Evolutionary conservation across 2,113 vertebrate genomes (phyloP).

Genomic region (Cichladusa arquata): DNA sequence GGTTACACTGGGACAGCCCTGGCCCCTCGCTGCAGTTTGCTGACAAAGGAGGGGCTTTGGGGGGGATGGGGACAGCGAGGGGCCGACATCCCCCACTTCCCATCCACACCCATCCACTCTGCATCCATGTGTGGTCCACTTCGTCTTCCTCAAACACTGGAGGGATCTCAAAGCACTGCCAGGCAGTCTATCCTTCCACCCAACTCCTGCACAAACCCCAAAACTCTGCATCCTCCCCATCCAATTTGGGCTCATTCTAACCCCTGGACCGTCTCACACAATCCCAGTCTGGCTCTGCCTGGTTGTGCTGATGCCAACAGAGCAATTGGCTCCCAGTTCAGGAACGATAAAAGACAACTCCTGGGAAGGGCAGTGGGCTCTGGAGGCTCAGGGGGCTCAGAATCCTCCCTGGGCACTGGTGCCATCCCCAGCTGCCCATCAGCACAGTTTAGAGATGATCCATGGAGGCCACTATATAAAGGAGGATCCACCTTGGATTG

Average conservation of each 20-base stretch:
- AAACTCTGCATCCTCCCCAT: neutral
- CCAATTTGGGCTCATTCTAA: accelerated
- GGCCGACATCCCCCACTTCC: accelerated
- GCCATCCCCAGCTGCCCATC: neutral
- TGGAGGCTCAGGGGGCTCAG: accelerated
- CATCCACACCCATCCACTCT: accelerated
- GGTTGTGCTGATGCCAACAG: neutral
- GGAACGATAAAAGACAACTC: neutral
- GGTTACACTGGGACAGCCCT: neutral
- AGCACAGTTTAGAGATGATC: accelerated
- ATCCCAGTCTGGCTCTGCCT: neutral
- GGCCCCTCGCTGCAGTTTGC: neutral
- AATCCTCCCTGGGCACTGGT: neutral
- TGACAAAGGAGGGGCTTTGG: neutral
- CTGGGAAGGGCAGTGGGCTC: neutral
- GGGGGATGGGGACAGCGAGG: neutral
- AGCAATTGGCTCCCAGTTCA: neutral
- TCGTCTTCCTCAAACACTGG: accelerated
- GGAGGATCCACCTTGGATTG: neutral
- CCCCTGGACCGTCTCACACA: neutral
- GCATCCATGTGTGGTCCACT: accelerated
- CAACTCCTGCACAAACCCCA: neutral
- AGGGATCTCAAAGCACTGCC: neutral
- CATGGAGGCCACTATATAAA: neutral
- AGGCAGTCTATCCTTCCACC: accelerated